phyloP scores from a whole-genome alignment of 2,888 invertebrate species.

The Troides helena region DNA sequence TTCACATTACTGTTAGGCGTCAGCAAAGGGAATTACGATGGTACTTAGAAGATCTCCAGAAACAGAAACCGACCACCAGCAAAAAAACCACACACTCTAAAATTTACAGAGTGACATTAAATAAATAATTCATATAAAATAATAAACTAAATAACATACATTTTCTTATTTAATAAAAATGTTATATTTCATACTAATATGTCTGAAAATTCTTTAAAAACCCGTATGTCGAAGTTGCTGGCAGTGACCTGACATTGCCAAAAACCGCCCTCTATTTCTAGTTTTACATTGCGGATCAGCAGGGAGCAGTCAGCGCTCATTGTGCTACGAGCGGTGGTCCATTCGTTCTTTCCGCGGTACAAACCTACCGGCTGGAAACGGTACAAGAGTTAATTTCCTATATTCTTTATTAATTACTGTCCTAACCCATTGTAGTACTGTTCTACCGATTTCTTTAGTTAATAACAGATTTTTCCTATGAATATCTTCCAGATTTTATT shows the following conservation, averaged over 20 bases:
- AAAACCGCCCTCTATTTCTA: conserved; percentile 93
- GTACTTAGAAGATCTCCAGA: too few relatives aligned
- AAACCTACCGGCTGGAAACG: conserved; percentile 91
- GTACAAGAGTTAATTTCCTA: background rate
- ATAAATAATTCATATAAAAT: too few relatives aligned
- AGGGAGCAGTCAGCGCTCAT: conserved; percentile 90
- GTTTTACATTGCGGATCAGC: conserved; percentile 89
- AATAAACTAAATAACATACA: too few relatives aligned
- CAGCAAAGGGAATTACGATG: too few relatives aligned
- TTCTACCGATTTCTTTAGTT: background rate
- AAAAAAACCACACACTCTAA: too few relatives aligned
- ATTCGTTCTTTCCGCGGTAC: conserved; percentile 93
- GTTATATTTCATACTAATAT: too few relatives aligned
- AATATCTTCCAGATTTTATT: too few relatives aligned
- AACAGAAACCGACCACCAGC: too few relatives aligned
- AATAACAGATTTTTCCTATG: too few relatives aligned
- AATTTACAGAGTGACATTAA: too few relatives aligned
- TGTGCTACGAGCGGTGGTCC: conserved; percentile 84
- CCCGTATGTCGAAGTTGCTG: conserved; percentile 88
- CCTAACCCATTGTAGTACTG: background rate
- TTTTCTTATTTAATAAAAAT: too few relatives aligned
- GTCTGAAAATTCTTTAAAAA: conserved; percentile 36
- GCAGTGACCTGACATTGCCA: conserved; percentile 98
- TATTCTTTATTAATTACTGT: background rate
- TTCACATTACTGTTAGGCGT: too few relatives aligned